Percentiles rank a stretch among this genome's conserved stretches.
Evolutionary conservation across 2,113 vertebrate genomes (phyloP).

Genomic region (Chelonoidis abingdonii): DNA sequence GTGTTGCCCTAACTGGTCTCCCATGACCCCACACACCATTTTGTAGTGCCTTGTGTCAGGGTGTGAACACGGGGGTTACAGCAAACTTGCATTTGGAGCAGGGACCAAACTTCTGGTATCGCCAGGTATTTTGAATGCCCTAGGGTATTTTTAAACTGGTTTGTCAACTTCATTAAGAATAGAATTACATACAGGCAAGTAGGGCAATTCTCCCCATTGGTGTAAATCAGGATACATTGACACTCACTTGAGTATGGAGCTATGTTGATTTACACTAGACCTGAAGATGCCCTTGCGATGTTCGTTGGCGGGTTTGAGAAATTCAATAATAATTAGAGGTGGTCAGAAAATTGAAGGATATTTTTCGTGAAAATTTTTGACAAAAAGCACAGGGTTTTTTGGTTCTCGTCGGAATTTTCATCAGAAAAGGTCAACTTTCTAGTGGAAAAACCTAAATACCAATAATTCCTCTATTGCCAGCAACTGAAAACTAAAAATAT

Average conservation of each 20-base stretch:
- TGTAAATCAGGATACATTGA: background rate
- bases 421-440: background rate
- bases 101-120: background rate
- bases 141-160: background rate
- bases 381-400: background rate
- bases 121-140: background rate
- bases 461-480: background rate
- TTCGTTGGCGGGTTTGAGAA: background rate
- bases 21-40: background rate
- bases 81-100: background rate
- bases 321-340: background rate
- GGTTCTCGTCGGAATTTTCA: background rate
- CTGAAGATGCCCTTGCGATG: background rate
- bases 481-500: background rate
- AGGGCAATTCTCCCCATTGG: background rate
- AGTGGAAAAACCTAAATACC: background rate
- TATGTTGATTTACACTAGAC: background rate
- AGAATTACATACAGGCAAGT: background rate
- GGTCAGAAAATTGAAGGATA: background rate
- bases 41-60: background rate
- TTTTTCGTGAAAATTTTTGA: background rate
- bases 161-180: background rate
- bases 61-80: background rate
- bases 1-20: background rate
- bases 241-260: background rate